Evolutionary conservation across 1,140 invertebrate species (phyloP).

Genomic region (Watersipora subatra): DNA sequence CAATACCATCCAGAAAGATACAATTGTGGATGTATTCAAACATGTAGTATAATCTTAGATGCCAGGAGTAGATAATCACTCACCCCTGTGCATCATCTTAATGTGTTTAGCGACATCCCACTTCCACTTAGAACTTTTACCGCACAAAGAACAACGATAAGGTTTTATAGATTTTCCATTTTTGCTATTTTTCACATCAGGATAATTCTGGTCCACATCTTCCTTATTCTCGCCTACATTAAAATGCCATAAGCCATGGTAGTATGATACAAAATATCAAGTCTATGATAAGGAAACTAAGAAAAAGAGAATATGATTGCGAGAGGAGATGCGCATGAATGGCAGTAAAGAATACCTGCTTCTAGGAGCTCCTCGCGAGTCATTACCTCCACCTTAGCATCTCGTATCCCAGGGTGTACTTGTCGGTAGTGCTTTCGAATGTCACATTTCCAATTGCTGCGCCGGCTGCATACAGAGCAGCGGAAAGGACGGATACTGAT

Average conservation of each 20-base stretch:
- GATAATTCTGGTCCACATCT: not conserved
- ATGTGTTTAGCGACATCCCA: constrained; percentile 95
- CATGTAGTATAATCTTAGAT: too few relatives aligned
- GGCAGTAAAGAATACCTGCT: too few relatives aligned
- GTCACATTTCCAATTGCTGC: constrained; percentile 58
- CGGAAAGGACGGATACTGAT: constrained; percentile 37
- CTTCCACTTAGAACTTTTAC: constrained; percentile 53
- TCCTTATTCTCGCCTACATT: not conserved
- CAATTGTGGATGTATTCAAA: too few relatives aligned
- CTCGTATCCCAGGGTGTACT: constrained; percentile 52
- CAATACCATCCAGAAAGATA: too few relatives aligned
- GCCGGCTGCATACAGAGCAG: constrained; percentile 78
- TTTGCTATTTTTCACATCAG: not conserved
- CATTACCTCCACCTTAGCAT: not conserved
- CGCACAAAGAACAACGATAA: constrained; percentile 63
- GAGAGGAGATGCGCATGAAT: too few relatives aligned
- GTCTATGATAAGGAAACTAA: too few relatives aligned
- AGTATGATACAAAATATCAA: too few relatives aligned
- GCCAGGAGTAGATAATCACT: constrained; percentile 41
- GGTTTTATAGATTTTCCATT: not conserved
- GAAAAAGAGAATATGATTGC: too few relatives aligned
- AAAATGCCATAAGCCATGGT: too few relatives aligned
- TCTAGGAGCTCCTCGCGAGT: constrained; percentile 5
- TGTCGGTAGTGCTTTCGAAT: constrained; percentile 77
- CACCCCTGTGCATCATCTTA: constrained; percentile 57